Evolutionary conservation across 2,113 vertebrate genomes (phyloP).

Genomic region (Chinchilla lanigera): DNA sequence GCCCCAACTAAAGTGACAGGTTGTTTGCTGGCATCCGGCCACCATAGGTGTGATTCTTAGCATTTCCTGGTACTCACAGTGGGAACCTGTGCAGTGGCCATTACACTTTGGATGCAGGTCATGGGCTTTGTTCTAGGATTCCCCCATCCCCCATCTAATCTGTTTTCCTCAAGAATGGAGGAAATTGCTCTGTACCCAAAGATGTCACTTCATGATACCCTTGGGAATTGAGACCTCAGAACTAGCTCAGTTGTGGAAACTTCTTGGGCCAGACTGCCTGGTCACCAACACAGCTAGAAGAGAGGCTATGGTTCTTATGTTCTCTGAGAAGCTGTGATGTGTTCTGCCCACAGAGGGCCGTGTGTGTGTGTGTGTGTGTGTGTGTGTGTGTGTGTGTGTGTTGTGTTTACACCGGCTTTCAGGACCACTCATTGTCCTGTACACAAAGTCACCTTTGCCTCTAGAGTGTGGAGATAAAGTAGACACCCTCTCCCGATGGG

Average conservation of each 20-base stretch:
- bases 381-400: too few species aligned
- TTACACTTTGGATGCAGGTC: neutral
- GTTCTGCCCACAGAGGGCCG: neutral
- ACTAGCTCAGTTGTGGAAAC: neutral
- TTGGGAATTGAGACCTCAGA: neutral
- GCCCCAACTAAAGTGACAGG: neutral
- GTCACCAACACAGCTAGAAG: fast-evolving
- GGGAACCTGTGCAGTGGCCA: neutral
- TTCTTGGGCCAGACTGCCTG: neutral
- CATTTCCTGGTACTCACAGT: neutral
- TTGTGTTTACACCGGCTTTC: neutral
- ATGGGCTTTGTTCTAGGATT: neutral
- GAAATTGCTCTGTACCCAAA: neutral
- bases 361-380: too few species aligned
- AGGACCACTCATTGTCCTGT: neutral
- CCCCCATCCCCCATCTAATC: neutral
- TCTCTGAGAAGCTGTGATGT: neutral
- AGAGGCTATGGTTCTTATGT: neutral
- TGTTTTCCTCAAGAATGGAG: neutral
- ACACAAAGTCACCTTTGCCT: neutral
- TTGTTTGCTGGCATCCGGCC: neutral
- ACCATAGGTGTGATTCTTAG: neutral
- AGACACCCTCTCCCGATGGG: fast-evolving
- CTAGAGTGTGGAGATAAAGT: neutral
- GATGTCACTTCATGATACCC: neutral